Percentiles rank a stretch among this genome's conserved stretches.
Evolutionary conservation across 1,140 invertebrate species (phyloP).

Genomic region (Yoshiicerus persimilis): DNA sequence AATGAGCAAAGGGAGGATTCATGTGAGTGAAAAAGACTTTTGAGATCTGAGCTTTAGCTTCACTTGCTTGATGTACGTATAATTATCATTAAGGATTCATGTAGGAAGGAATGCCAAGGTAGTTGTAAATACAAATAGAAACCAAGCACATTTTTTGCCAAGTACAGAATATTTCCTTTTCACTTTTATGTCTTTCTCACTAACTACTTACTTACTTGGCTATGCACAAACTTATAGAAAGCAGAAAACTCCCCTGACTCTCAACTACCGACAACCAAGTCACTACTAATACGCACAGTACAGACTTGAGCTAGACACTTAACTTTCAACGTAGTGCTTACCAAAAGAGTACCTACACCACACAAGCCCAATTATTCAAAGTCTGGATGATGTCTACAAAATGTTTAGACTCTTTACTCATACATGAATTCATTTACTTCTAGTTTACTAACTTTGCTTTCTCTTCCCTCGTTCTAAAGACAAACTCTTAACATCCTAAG

Average conservation of each 20-base stretch:
- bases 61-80: not conserved
- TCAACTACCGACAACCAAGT: not conserved
- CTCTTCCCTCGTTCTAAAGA: not conserved
- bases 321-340: not conserved
- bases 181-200: not conserved
- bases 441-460: not conserved
- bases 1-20: conserved; percentile 13
- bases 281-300: not conserved
- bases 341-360: not conserved
- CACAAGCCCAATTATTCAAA: not conserved
- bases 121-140: not conserved
- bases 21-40: conserved; percentile 22
- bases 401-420: not conserved
- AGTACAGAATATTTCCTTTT: not conserved
- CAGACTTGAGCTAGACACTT: not conserved
- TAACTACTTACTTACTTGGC: not conserved
- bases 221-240: not conserved
- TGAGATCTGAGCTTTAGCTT: conserved; percentile 12
- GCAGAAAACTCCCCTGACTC: not conserved
- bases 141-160: conserved; percentile 8
- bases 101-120: not conserved
- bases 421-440: not conserved
- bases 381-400: not conserved
- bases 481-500: not conserved
- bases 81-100: conserved; percentile 18